Evolutionary conservation across 2,113 vertebrate species (phyloP).

Genomic region (Vireo altiloquus): DNA sequence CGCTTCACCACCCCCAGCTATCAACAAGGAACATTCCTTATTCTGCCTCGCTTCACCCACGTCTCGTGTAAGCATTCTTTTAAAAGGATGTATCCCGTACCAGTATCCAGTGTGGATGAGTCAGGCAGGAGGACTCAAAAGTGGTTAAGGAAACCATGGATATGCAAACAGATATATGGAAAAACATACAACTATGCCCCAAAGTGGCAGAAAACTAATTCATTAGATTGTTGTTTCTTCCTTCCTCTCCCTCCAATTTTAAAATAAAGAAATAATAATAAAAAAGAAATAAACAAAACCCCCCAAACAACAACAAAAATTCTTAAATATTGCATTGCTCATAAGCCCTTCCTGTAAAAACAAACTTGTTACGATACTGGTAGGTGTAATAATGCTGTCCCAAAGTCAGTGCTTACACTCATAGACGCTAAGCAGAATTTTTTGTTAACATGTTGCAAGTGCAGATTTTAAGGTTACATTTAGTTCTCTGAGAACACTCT

Average conservation of each 20-base stretch:
- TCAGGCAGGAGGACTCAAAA: neutral
- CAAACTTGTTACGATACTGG: neutral
- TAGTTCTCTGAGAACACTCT: neutral
- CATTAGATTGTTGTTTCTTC: neutral
- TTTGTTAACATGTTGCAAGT: neutral
- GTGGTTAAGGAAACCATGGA: neutral
- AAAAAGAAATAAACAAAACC: neutral
- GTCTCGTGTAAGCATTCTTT: neutral
- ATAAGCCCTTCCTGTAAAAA: neutral
- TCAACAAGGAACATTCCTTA: neutral
- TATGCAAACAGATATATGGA: neutral
- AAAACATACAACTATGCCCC: neutral
- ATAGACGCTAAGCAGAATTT: neutral
- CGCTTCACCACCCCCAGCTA: conserved; percentile 19
- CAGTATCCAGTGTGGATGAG: neutral
- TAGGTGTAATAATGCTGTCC: neutral
- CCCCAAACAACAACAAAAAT: neutral
- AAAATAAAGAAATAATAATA: neutral
- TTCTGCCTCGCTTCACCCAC: conserved; percentile 11
- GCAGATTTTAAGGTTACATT: neutral
- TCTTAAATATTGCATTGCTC: neutral
- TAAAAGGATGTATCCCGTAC: conserved; percentile 4
- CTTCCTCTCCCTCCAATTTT: neutral
- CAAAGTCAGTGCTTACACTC: neutral
- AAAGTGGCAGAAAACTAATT: neutral